These are phyloP conservation scores for Oscheius sp. DNA, from an alignment of 1,140 invertebrate genomes.

Conservation along the genomic window DNA sequence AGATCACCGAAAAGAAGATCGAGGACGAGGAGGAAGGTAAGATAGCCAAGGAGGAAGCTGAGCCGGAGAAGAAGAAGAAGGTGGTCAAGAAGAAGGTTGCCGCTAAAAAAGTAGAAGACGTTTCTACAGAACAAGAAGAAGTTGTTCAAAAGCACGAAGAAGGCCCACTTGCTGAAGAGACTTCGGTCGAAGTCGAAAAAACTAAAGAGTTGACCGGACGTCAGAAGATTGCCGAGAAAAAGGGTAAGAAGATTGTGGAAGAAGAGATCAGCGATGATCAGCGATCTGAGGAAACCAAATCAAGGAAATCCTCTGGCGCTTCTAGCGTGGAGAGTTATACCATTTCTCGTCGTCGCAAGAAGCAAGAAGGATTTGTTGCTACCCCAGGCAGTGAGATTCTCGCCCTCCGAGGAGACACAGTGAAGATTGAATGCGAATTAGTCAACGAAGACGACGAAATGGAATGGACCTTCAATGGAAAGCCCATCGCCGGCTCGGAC, in stretches of 20 bases:
- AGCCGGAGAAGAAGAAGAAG: constrained; percentile 26
- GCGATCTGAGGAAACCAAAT: constrained; percentile 21
- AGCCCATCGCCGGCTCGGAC: constrained; percentile 37
- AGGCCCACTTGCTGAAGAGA: background rate
- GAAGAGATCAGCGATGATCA: constrained; percentile 19
- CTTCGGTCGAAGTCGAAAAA: constrained; percentile 8
- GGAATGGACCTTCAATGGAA: constrained; percentile 52
- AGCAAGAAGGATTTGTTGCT: constrained; percentile 27
- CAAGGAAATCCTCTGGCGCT: constrained; percentile 18
- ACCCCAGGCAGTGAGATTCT: constrained; percentile 26
- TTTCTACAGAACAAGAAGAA: background rate
- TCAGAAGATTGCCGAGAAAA: background rate
- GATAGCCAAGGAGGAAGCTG: background rate
- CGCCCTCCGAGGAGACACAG: constrained; percentile 52
- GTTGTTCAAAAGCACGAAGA: too few relatives aligned
- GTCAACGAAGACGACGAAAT: constrained; percentile 53
- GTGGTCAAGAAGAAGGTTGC: constrained; percentile 23
- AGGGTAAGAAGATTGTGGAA: constrained; percentile 6
- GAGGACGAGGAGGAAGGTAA: background rate
- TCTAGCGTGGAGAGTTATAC: background rate
- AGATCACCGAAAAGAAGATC: constrained; percentile 10
- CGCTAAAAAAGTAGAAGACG: background rate
- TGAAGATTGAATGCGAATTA: constrained; percentile 54
- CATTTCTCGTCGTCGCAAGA: background rate
- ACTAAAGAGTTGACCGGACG: background rate